These are phyloP conservation scores for Rhodeus uyekii DNA, from an alignment of 2,797 vertebrate genomes.

Conservation along the genomic window DNA sequence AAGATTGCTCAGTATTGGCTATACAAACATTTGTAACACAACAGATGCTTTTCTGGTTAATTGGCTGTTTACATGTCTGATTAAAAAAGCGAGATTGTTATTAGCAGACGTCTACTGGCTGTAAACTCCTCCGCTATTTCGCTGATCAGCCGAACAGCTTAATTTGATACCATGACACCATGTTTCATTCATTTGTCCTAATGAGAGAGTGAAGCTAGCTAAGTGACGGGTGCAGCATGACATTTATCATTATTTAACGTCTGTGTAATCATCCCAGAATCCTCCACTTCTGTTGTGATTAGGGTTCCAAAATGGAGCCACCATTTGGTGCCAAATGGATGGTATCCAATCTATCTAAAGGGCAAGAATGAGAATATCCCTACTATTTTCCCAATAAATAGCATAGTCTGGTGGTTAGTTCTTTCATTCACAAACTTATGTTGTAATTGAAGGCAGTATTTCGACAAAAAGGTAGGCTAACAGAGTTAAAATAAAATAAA, in stretches of 20 bases:
- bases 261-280: slow-evolving; percentile 37
- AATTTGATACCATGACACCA: slow-evolving; percentile 49
- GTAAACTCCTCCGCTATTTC: slow-evolving; percentile 35
- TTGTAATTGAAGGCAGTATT: not conserved
- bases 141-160: slow-evolving; percentile 36
- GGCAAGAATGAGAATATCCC: not conserved
- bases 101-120: slow-evolving; percentile 25
- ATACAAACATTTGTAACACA: not conserved
- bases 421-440: not conserved
- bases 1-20: not conserved
- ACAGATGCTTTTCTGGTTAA: slow-evolving; percentile 30
- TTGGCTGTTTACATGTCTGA: slow-evolving; percentile 32
- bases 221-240: slow-evolving; percentile 3
- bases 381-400: not conserved
- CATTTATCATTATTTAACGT: slow-evolving; percentile 51
- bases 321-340: slow-evolving; percentile 11
- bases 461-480: not conserved
- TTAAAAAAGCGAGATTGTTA: slow-evolving; percentile 41
- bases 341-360: not conserved
- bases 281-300: not conserved
- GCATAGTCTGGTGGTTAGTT: not conserved
- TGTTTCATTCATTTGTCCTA: slow-evolving; percentile 42
- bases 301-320: not conserved
- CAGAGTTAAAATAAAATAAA: too few species aligned
- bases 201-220: slow-evolving; percentile 21